These are phyloP conservation scores for Ornithoptera priamus DNA, from an alignment of 2,888 invertebrate species.

Conservation along the genomic window DNA sequence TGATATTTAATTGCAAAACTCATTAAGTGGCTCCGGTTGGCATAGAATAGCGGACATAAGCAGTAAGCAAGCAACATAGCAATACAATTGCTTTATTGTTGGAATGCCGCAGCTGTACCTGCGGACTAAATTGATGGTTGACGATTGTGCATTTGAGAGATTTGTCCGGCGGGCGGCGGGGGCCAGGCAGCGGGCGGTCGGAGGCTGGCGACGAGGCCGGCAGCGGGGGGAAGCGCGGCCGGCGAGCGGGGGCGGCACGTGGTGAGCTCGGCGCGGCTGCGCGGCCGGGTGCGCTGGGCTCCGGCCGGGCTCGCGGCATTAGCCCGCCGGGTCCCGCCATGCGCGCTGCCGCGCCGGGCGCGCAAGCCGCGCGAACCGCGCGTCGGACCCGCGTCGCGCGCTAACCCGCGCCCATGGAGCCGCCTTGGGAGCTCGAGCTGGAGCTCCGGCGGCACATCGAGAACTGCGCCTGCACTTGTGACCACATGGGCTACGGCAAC, in stretches of 20 bases:
- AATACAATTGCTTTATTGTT: constrained; percentile 25
- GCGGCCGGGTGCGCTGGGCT: constrained; percentile 59
- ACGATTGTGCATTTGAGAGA: constrained; percentile 71
- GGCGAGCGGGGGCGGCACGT: constrained; percentile 46
- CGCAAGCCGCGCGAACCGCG: constrained; percentile 69
- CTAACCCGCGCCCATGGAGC: constrained; percentile 74
- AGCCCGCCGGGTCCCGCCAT: constrained; percentile 66
- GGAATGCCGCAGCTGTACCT: constrained; percentile 28
- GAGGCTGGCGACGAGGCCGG: constrained; percentile 33
- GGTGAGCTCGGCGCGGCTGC: constrained; percentile 58
- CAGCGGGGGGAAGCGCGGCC: constrained; percentile 41
- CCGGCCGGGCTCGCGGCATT: constrained; percentile 63
- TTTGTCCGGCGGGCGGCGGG: constrained; percentile 51
- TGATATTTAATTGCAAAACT: constrained; percentile 13
- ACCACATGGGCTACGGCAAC: constrained; percentile 96
- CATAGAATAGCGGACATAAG: constrained; percentile 4
- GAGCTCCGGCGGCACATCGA: constrained; percentile 94
- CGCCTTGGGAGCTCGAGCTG: constrained; percentile 85
- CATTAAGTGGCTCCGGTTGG: background rate
- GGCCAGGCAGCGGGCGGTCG: constrained; percentile 31
- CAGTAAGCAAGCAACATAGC: too few species aligned
- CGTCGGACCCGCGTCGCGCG: constrained; percentile 68
- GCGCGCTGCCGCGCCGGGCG: constrained; percentile 61
- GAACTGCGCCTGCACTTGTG: constrained; percentile 93
- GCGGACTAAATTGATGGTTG: constrained; percentile 40